Evolutionary conservation across 2,888 invertebrate genomes (phyloP), one percentile per base, ranked within the genome.

Genomic region (Helobdella robusta): DNA sequence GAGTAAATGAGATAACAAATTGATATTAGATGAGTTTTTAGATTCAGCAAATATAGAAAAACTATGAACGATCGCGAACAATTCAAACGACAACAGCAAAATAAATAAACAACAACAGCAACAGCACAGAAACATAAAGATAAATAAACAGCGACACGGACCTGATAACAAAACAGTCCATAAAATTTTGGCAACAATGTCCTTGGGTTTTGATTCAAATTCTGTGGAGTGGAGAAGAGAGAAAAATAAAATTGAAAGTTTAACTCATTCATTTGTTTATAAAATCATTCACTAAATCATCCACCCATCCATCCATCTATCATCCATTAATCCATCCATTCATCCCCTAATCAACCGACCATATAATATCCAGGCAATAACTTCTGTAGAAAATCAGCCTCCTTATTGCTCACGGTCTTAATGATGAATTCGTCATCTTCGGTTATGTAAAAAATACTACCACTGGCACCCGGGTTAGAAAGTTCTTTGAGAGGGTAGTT

Each of bases 391-490:
- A 98, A 98, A 83, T 97, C 95, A 35, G 97, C 97, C 83, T 98
- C 98, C 81, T 98, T 98, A 82, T 97, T 95, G 82, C 93, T 92
- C 70, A 98, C 94, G 69, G 98, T 98, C 84, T 99, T 99, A 75
- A 99, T 93, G 77, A 99, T 98, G 82, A 99, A 99, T 82, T 98
- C 95, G 82, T 98, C 98, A 82, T 98, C 98, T 76, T 88, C 86
- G 30, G 94, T 94, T 78, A 95, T 84, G 83, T 98, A 99, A 85
- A 99, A 99, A 80, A 99, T 95, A 79, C 93, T 94, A 68, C 98
- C 98, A 78, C 95, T 95, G 65, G 98, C 98, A 73, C 98, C 98
- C 36, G 98, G 97, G 83, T 98, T 99, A 73, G 93, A 91, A 73
- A 99, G 82, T 82, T 98, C 98, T 74, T 89, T 84, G 73, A 98